These are phyloP conservation scores for Sorex maritimensis DNA, from an alignment of 2,797 vertebrate genomes.

Conservation along the genomic window DNA sequence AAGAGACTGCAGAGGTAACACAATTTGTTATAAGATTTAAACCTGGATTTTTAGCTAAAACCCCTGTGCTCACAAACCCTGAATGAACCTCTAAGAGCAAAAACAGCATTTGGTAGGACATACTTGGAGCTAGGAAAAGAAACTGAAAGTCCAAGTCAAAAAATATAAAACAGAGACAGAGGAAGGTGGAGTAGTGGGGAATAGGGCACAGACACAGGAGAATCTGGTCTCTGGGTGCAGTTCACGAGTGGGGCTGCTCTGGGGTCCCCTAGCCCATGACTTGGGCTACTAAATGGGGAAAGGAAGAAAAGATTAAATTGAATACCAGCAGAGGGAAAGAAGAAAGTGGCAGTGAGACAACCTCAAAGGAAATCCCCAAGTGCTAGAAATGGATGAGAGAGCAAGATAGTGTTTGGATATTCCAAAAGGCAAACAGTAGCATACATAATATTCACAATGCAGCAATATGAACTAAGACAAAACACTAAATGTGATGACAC, in stretches of 20 bases:
- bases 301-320: too few relatives aligned
- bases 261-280: too few relatives aligned
- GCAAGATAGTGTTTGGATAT: too few relatives aligned
- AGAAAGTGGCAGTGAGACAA: too few relatives aligned
- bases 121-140: not conserved
- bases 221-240: not conserved
- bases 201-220: not conserved
- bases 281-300: too few relatives aligned
- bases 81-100: not conserved
- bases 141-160: not conserved
- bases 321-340: too few relatives aligned
- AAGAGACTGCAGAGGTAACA: not conserved
- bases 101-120: not conserved
- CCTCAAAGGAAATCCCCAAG: too few relatives aligned
- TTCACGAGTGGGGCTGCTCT: not conserved
- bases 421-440: not conserved
- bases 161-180: too few relatives aligned
- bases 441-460: conserved; percentile 23
- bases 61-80: not conserved
- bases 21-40: conserved; percentile 1
- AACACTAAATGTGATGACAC: not conserved
- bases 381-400: too few relatives aligned
- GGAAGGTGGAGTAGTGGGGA: too few relatives aligned
- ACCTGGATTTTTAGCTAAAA: not conserved
- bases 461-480: conserved; percentile 17